phyloP scores from a whole-genome alignment of 1,140 invertebrate genomes.

The Sitodiplosis mosellana region DNA sequence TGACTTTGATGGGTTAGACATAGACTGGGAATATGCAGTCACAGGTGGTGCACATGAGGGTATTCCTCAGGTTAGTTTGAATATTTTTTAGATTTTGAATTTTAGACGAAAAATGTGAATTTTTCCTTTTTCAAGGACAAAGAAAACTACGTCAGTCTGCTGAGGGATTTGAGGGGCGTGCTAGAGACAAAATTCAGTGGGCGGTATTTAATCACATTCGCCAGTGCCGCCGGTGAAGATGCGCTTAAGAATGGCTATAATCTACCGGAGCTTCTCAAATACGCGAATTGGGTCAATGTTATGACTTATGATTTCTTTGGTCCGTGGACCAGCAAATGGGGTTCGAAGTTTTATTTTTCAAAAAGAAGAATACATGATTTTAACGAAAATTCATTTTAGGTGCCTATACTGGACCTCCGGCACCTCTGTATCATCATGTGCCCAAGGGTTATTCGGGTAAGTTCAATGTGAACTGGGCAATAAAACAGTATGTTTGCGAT shows the following conservation, averaged over 20 bases:
- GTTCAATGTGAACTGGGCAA: background rate
- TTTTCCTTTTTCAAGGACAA: background rate
- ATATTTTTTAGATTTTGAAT: too few relatives aligned
- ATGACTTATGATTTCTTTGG: background rate
- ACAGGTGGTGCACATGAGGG: background rate
- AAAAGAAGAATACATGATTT: too few relatives aligned
- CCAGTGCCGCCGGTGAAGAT: background rate
- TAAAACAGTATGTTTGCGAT: background rate
- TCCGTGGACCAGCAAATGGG: background rate
- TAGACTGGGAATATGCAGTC: background rate
- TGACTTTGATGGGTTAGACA: background rate
- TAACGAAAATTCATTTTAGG: too few relatives aligned
- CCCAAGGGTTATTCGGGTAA: background rate
- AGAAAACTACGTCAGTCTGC: background rate
- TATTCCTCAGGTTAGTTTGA: background rate
- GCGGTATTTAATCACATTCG: background rate
- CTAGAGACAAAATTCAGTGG: background rate
- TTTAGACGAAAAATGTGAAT: too few relatives aligned
- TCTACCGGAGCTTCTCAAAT: background rate
- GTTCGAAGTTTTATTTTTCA: too few relatives aligned
- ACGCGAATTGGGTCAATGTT: background rate
- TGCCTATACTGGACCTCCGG: background rate
- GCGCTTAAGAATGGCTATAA: background rate
- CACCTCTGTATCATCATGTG: background rate
- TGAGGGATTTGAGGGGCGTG: background rate